Conservation (phyloP, 2,888 invertebrate species). For the Amphipoea lucens region DNA sequence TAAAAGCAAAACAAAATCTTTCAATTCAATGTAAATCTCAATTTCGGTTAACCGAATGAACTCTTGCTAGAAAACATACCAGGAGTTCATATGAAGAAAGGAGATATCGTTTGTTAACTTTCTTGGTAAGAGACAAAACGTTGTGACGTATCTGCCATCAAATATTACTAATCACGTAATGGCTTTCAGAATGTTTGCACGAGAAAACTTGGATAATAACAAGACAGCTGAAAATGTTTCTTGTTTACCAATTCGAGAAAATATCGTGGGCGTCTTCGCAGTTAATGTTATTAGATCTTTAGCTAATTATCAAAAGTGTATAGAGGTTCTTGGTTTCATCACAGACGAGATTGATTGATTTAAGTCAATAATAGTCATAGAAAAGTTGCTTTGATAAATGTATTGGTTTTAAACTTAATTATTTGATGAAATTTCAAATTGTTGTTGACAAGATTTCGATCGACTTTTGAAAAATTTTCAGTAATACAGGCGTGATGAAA, state of each 20-base stretch:
- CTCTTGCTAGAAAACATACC: background rate
- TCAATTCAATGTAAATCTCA: background rate
- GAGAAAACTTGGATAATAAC: slow-evolving; percentile 49
- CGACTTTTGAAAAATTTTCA: background rate
- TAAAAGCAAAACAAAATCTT: slow-evolving; percentile 14
- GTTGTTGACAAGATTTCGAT: background rate
- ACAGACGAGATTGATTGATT: slow-evolving; percentile 14
- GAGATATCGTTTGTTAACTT: slow-evolving; percentile 24
- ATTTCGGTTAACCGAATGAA: background rate
- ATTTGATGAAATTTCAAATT: background rate
- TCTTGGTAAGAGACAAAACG: slow-evolving; percentile 16
- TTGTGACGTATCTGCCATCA: slow-evolving; percentile 32
- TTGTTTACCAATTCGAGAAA: slow-evolving; percentile 41
- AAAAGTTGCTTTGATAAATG: background rate
- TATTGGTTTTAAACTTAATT: slow-evolving; percentile 30
- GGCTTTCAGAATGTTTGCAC: slow-evolving; percentile 49
- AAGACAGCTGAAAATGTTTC: slow-evolving; percentile 45
- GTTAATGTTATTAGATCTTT: slow-evolving; percentile 31
- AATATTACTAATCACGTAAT: slow-evolving; percentile 59
- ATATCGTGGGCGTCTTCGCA: slow-evolving; percentile 14
- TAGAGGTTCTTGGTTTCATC: background rate
- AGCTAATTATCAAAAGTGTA: slow-evolving; percentile 17
- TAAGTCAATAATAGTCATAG: background rate
- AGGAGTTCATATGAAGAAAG: slow-evolving; percentile 27
- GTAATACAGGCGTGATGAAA: background rate